These are phyloP conservation scores for Heliothis subflexa DNA, from an alignment of 1,140 invertebrate genomes.

Conservation along the genomic window DNA sequence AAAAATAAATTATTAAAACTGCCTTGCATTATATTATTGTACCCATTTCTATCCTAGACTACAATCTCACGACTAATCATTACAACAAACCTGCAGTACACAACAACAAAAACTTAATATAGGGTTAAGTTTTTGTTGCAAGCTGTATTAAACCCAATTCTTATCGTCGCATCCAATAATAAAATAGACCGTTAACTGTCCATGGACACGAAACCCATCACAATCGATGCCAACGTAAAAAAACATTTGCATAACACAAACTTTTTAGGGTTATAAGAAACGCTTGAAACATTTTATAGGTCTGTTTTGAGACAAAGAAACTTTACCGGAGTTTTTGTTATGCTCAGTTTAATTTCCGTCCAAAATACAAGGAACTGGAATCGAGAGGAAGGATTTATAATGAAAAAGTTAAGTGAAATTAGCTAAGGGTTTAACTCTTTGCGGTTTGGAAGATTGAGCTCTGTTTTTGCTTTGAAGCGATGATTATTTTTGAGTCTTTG, in stretches of 20 bases:
- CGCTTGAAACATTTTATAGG: not conserved
- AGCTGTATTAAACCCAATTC: constrained; percentile 15
- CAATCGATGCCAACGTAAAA: constrained; percentile 28
- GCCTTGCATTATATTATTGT: too few relatives aligned
- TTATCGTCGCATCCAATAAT: constrained; percentile 27
- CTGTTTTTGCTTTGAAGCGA: not conserved
- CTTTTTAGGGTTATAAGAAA: constrained; percentile 24
- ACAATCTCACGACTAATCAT: not conserved
- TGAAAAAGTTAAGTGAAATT: constrained; percentile 48
- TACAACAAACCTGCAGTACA: not conserved
- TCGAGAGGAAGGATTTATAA: constrained; percentile 36
- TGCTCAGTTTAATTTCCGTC: constrained; percentile 37
- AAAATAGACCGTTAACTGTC: constrained; percentile 32
- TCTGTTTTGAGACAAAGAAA: constrained; percentile 28
- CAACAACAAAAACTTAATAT: not conserved
- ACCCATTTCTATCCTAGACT: too few relatives aligned
- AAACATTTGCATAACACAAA: constrained; percentile 37
- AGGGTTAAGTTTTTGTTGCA: too few relatives aligned
- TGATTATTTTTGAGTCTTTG: not conserved
- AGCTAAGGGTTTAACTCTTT: constrained; percentile 40
- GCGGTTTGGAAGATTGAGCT: constrained; percentile 5
- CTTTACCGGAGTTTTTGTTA: constrained; percentile 25
- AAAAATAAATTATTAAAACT: too few relatives aligned
- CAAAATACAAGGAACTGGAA: constrained; percentile 36
- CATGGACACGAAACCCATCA: constrained; percentile 22